These are phyloP conservation scores for Synchiropus splendidus DNA, from an alignment of 2,113 vertebrate genomes.

Conservation along the genomic window DNA sequence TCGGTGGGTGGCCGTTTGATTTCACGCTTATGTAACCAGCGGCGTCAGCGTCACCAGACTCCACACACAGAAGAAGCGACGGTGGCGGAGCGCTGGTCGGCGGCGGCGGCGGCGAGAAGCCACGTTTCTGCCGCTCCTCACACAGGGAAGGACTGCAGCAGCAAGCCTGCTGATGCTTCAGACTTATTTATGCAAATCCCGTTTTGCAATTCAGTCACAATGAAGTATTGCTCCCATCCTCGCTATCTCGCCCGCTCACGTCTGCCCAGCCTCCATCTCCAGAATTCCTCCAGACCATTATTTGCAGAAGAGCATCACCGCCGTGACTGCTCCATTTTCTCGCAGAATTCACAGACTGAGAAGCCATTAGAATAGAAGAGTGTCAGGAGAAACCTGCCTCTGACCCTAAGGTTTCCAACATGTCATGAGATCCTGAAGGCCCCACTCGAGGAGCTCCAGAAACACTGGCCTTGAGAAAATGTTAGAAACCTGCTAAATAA, in stretches of 20 bases:
- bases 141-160: conserved; percentile 30
- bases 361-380: conserved; percentile 3
- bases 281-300: conserved; percentile 38
- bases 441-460: no score
- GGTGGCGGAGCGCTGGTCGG: conserved; percentile 26
- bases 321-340: conserved; percentile 32
- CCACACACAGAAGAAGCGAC: conserved; percentile 27
- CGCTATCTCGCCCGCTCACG: conserved; percentile 23
- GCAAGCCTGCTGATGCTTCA: conserved; percentile 54
- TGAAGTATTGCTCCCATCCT: conserved; percentile 44
- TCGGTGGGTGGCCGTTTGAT: conserved; percentile 17
- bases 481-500: no score
- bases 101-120: conserved; percentile 13
- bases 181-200: conserved; percentile 71
- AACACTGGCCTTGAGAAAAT: no score
- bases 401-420: no score
- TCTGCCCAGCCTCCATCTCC: conserved; percentile 50
- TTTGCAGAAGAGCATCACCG: conserved; percentile 41
- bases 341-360: conserved; percentile 18
- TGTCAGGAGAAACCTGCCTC: neutral
- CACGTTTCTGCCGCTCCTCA: conserved; percentile 6
- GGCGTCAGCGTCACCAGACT: conserved; percentile 11
- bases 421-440: no score
- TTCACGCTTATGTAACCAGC: conserved; percentile 47
- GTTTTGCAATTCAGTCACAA: conserved; percentile 66